Evolutionary conservation across 2,888 invertebrate species (phyloP).

Genomic region (Epiblema foenella): DNA sequence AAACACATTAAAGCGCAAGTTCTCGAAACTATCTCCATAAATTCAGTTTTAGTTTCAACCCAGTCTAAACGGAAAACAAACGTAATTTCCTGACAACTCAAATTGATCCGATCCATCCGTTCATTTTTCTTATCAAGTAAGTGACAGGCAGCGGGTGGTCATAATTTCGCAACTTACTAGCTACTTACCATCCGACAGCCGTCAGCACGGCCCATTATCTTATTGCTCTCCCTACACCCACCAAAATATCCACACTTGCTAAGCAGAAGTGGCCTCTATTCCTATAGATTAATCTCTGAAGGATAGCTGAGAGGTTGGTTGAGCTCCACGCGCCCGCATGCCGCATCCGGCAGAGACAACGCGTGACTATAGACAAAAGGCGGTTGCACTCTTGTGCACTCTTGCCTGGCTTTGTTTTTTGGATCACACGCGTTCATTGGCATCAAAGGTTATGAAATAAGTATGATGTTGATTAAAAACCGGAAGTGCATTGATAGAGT

Average conservation of each 20-base stretch:
- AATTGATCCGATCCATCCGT: neutral
- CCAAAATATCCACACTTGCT: slow-evolving; percentile 48
- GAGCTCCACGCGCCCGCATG: slow-evolving; percentile 48
- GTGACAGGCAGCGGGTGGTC: slow-evolving; percentile 33
- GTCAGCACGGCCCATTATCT: slow-evolving; percentile 67
- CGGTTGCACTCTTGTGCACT: slow-evolving; percentile 55
- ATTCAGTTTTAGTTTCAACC: neutral
- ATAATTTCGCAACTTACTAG: slow-evolving; percentile 44
- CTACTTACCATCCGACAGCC: slow-evolving; percentile 50
- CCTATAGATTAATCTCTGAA: neutral
- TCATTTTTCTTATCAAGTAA: slow-evolving; percentile 14
- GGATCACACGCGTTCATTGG: slow-evolving; percentile 50
- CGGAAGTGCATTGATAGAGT: slow-evolving; percentile 25
- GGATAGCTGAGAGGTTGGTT: slow-evolving; percentile 9
- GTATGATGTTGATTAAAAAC: slow-evolving; percentile 9
- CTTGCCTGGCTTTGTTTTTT: slow-evolving; percentile 60
- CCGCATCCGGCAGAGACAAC: slow-evolving; percentile 50
- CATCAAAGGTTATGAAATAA: slow-evolving; percentile 13
- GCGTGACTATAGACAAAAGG: slow-evolving; percentile 78
- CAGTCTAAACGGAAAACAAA: neutral
- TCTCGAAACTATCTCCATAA: neutral
- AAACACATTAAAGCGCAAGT: neutral
- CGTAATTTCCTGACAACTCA: neutral
- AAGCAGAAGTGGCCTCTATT: slow-evolving; percentile 2
- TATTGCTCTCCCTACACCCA: slow-evolving; percentile 68